phyloP scores from a whole-genome alignment of 2,113 vertebrate genomes.

The Grammomys dolichurus region DNA sequence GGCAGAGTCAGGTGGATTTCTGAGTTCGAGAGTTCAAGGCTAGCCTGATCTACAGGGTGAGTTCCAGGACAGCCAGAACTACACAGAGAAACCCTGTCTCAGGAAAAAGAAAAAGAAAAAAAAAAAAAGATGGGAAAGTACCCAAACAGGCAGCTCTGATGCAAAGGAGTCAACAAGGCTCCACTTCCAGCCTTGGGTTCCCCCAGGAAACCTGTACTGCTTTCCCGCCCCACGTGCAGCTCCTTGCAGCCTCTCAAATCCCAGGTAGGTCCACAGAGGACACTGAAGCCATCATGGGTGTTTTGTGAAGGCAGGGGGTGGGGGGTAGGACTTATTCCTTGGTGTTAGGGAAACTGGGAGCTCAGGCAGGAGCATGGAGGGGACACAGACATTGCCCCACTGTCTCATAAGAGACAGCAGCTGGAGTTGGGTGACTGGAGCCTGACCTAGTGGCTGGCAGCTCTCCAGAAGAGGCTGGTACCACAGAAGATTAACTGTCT shows the following conservation, averaged over 20 bases:
- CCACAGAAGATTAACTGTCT: not conserved
- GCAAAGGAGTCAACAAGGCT: not conserved
- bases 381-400: accelerated
- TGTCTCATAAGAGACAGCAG: not conserved
- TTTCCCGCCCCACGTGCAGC: not conserved
- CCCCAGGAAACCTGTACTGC: not conserved
- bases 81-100: too few relatives aligned
- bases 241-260: accelerated
- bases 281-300: not conserved
- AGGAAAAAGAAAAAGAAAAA: too few relatives aligned
- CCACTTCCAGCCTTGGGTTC: accelerated
- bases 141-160: accelerated
- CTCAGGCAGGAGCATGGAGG: accelerated
- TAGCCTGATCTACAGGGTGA: too few relatives aligned
- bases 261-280: not conserved
- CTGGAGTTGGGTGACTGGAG: not conserved
- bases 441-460: not conserved
- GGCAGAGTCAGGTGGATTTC: too few relatives aligned
- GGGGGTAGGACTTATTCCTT: not conserved
- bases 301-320: not conserved
- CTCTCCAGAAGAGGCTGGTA: not conserved
- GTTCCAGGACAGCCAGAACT: too few relatives aligned
- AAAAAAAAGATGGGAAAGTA: too few relatives aligned
- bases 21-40: too few relatives aligned
- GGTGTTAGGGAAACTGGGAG: not conserved